Base-by-base conservation (phyloP, 2,113 vertebrate species). In the Austrofundulus limnaeus region DNA sequence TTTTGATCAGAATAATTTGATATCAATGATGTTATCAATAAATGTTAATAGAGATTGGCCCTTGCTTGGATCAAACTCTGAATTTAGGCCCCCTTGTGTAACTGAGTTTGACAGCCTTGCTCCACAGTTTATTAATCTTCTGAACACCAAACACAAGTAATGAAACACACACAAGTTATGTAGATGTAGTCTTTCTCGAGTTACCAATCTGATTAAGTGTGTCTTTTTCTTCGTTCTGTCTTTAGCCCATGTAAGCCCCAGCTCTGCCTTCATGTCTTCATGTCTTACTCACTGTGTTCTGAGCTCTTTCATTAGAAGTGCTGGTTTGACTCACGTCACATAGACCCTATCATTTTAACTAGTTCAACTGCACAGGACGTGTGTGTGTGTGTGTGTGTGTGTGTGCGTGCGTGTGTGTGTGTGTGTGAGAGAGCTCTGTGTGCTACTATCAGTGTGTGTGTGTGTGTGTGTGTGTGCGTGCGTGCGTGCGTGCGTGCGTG, bases 141-240 rank as follows among this genome's bases (percentile, higher is more conserved):
- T 48, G 20, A 52, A 20, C 11, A 45, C 16, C 50, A 42, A 64
- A 70, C 28, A 23, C 47, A 61, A 59, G 28, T n/a, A 43, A 51
- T 47, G 47, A 66, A 17, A n/a, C 37, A 50, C 11, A 5, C 42
- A 51, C 15, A 6, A 43, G 61, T 59, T 20, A 65, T 71, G 38
- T 49, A 66, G 61, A 70, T 72, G 64, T n/a, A n/a, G 49, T 6
- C n/a, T 19, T 28, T 24, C 76, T 78, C 52, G 10, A 34, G 58
- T 81, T 72, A 76, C 72, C 71, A 61, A 53, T 76, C 66, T 54
- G 64, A 66, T 67, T 77, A 78, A 75, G 57, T 77, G 74, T 67
- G 31, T 5, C 51, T 75, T 65, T 16, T 42, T 31, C 5, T 34
- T 19, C 19, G 17, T 28, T 31, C 12, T 17, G 15, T 39, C 21